These are phyloP conservation scores for Aphodius granarius DNA, from an alignment of 2,888 invertebrate genomes.

Conservation along the genomic window DNA sequence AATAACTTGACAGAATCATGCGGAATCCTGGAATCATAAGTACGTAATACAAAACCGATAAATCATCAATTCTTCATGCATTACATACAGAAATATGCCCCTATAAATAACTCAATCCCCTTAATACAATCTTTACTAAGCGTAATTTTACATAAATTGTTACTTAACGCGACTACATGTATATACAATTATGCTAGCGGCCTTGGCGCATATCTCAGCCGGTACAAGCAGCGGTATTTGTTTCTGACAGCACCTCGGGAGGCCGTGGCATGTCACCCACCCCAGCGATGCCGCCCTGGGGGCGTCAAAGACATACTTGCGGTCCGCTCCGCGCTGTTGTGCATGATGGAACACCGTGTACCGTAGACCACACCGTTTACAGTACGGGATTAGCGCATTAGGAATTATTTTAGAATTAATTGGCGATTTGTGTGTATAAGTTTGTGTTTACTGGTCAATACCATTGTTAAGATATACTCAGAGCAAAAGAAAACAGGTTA, in stretches of 20 bases:
- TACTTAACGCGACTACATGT: conserved; percentile 15
- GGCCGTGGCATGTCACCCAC: conserved; percentile 44
- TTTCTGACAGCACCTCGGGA: conserved; percentile 43
- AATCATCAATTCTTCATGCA: neutral
- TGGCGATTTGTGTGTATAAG: neutral
- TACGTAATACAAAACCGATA: neutral
- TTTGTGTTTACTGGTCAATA: neutral
- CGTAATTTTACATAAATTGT: neutral
- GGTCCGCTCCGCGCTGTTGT: conserved; percentile 35
- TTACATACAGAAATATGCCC: neutral
- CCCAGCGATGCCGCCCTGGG: conserved; percentile 32
- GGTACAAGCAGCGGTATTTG: conserved; percentile 44
- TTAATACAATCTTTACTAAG: neutral
- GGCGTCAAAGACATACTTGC: conserved; percentile 44
- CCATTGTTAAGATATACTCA: neutral
- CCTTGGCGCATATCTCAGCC: conserved; percentile 44
- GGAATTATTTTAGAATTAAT: neutral
- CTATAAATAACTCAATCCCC: neutral
- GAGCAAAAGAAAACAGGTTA: too few relatives aligned
- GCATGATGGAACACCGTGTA: conserved; percentile 39
- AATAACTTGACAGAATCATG: neutral
- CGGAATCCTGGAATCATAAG: neutral
- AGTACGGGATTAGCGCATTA: neutral
- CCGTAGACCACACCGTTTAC: conserved; percentile 10
- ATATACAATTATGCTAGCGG: conserved; percentile 35